Conservation (phyloP, 1,140 invertebrate genomes). For the Bicyclus anynana region DNA sequence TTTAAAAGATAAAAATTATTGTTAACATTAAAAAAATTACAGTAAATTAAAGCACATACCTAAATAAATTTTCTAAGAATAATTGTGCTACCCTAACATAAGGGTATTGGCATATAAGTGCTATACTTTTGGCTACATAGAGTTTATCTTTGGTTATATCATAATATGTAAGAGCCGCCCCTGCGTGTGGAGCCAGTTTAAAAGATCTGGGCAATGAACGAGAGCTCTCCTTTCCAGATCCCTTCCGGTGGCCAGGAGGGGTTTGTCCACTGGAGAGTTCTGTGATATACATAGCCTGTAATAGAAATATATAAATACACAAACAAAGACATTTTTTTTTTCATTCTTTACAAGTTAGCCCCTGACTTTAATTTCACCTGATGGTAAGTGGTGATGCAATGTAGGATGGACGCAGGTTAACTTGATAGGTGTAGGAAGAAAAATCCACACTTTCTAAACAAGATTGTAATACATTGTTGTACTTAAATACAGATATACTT, state of each 20-base stretch:
- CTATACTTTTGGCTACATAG: slow-evolving; percentile 96
- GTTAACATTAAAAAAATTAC: no score
- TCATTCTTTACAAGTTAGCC: no score
- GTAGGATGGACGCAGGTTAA: no score
- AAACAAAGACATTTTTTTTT: no score
- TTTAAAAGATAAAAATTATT: no score
- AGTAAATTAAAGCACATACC: slow-evolving; percentile 73
- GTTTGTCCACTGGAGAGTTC: slow-evolving; percentile 90
- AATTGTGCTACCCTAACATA: slow-evolving; percentile 91
- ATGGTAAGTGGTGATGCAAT: no score
- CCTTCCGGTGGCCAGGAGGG: slow-evolving; percentile 79
- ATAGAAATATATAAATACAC: slow-evolving; percentile 14
- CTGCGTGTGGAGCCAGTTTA: slow-evolving; percentile 87
- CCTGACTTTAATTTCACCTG: no score
- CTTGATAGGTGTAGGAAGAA: no score
- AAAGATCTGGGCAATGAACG: slow-evolving; percentile 92
- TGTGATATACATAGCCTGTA: slow-evolving; percentile 92
- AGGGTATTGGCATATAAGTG: slow-evolving; percentile 92
- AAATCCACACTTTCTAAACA: no score
- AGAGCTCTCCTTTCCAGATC: slow-evolving; percentile 80
- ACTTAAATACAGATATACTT: no score
- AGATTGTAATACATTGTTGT: no score
- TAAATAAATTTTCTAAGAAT: slow-evolving; percentile 92
- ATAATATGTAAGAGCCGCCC: slow-evolving; percentile 90
- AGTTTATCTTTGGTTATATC: slow-evolving; percentile 95